Percentiles rank a stretch among this genome's conserved stretches.
Evolutionary conservation across 2,888 invertebrate species (phyloP).

Genomic region (Linhomoeus sp.): DNA sequence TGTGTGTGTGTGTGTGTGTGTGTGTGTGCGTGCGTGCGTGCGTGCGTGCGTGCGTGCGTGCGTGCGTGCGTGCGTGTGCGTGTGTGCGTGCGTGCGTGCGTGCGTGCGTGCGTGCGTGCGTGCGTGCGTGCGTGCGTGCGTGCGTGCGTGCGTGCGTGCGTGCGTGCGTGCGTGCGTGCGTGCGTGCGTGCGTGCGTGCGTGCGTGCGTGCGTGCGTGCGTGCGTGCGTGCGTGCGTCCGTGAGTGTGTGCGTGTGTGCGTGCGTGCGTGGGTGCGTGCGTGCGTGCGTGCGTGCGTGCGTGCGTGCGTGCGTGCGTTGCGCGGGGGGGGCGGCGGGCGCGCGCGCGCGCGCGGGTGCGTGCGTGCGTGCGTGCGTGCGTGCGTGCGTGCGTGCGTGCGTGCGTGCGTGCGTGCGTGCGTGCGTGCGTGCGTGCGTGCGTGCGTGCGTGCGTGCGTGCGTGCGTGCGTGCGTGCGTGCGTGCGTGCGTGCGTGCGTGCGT

Average conservation of each 20-base stretch:
- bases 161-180: conserved; percentile 1
- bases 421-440: conserved; percentile 1
- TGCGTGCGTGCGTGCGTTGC: background rate
- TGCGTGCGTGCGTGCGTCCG: background rate
- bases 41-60: background rate
- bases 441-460: background rate
- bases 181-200: conserved; percentile 1
- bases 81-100: conserved; percentile 1
- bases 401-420: conserved; percentile 1
- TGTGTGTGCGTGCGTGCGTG: background rate
- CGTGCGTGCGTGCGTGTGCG: background rate
- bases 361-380: background rate
- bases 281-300: background rate
- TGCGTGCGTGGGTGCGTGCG: background rate
- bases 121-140: background rate
- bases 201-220: conserved; percentile 1
- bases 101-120: conserved; percentile 1
- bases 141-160: background rate
- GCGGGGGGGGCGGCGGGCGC: background rate
- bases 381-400: background rate
- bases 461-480: background rate
- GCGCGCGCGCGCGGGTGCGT: background rate
- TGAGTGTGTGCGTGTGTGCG: background rate
- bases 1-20: background rate
- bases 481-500: background rate